Base-by-base conservation (phyloP, 30 jellyfish, hydroid and myxozoan species). In the Aurelia sp. region DNA sequence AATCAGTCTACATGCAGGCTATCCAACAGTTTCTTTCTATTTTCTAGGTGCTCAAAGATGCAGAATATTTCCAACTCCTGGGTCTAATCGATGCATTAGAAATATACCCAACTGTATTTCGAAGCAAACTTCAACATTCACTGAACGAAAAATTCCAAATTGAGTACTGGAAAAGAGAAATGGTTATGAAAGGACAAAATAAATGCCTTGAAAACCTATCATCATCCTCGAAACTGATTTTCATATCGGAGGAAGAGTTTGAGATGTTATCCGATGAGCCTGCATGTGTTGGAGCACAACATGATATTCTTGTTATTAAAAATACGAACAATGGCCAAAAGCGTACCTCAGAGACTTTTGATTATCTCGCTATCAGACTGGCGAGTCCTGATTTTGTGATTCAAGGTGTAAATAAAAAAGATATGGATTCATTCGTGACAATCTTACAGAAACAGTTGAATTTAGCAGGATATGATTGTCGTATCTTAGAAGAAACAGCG, bases 61-160 rank as follows among this genome's bases (percentile, higher is more conserved):
- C 97, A 30, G 92, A 90, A 63, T 90, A 72, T 57, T 90, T 66
- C 53, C 97, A 90, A 66, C 24, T 90, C 10, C 85, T 65, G 47
- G 97, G 97, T 6, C 77, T 90, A 59, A 81, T 53, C 31, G 82
- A 72, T 8, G 88, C 83, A n/a, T 75, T 90, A 4, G 94, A 82
- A 74, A 59, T 27, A 12, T 73, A 52, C 78, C 94, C 97, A 5
- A 4, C 69, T 8, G 97, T 85, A 16, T 90, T 90, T 68, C 67
- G 27, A 51, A 80, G 58, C 35, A 81, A 90, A 70, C 75, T 90
- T 13, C 57, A 21, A n/a, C 66, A 75, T 6, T 40, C 67, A 18
- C 20, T 87, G 60, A 77, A 61, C 63, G 92, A 81, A 38, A 60
- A 35, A 40, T 81, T 81, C 35, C 82, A 82, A 33, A 52, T 59